phyloP scores from a whole-genome alignment of 2,113 vertebrate species.

The Benthochromis sp. region DNA sequence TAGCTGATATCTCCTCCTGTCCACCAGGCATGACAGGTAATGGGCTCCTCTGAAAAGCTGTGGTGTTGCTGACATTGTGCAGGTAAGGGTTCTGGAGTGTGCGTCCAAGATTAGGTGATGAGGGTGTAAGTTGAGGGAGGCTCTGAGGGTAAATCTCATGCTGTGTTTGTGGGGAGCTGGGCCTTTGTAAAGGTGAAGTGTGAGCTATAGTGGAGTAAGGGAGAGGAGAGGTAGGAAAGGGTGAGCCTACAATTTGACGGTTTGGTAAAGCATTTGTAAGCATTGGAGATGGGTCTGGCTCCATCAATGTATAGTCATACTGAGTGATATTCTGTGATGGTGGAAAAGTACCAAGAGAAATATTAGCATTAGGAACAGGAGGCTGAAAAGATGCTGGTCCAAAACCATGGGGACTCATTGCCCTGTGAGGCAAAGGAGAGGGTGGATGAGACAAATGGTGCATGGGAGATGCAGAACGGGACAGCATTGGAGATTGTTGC shows the following conservation, averaged over 20 bases:
- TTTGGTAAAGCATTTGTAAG: conserved; percentile 61
- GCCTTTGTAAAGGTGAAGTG: conserved; percentile 11
- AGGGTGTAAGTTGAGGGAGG: conserved; percentile 3
- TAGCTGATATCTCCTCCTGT: neutral
- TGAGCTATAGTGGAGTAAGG: conserved; percentile 7
- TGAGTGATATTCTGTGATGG: conserved; percentile 41
- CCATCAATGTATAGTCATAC: conserved; percentile 51
- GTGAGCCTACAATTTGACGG: conserved; percentile 20
- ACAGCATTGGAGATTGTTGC: neutral
- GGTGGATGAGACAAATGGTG: conserved; percentile 44
- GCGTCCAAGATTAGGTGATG: conserved; percentile 33
- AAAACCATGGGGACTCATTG: conserved; percentile 36
- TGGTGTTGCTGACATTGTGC: conserved; percentile 43
- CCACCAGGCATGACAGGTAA: conserved; percentile 22
- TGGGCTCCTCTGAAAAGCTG: conserved; percentile 42
- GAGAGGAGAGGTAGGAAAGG: conserved; percentile 20
- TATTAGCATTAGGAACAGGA: neutral
- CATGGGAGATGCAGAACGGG: conserved; percentile 39
- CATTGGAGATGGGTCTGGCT: conserved; percentile 51
- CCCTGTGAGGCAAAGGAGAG: conserved; percentile 40
- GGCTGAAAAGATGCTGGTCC: conserved; percentile 20
- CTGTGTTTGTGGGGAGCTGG: conserved; percentile 11
- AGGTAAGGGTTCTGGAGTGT: conserved; percentile 51
- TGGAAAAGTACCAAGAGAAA: neutral
- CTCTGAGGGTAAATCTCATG: conserved; percentile 2